Conservation (phyloP, 92 coral and sea anemone species). For the Plumapathes pennacea region DNA sequence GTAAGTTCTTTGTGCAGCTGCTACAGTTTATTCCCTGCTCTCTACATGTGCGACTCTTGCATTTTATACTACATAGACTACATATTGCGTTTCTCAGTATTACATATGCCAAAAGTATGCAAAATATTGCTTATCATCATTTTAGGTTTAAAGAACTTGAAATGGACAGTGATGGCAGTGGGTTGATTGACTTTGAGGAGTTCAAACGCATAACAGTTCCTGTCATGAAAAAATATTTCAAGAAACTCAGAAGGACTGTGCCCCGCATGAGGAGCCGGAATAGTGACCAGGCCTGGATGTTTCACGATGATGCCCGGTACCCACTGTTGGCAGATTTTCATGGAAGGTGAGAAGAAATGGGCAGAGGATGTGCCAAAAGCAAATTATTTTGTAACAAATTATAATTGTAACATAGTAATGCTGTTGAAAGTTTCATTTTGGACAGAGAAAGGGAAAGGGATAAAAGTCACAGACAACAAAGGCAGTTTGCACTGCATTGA, state of each 20-base stretch:
- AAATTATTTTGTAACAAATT: too few species aligned
- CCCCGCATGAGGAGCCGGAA: slow-evolving; percentile 89
- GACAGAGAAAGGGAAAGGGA: too few species aligned
- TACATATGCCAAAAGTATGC: too few species aligned
- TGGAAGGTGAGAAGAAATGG: slow-evolving; percentile 58
- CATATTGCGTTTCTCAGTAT: too few species aligned
- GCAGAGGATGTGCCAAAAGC: background rate
- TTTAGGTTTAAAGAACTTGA: slow-evolving; percentile 72
- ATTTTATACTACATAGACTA: too few species aligned
- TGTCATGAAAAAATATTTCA: slow-evolving; percentile 63
- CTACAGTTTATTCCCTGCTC: too few species aligned
- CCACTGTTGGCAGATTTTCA: slow-evolving; percentile 81
- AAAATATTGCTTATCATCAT: too few species aligned
- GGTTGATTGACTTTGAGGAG: slow-evolving; percentile 69
- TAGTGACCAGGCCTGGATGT: slow-evolving; percentile 89
- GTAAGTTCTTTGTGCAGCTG: slow-evolving; percentile 23
- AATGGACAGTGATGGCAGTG: slow-evolving; percentile 63
- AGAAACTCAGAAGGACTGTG: slow-evolving; percentile 52
- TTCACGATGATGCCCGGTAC: slow-evolving; percentile 77
- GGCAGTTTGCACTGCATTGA: too few species aligned
- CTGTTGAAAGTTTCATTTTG: too few species aligned
- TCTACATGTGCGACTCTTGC: too few species aligned
- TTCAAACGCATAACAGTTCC: slow-evolving; percentile 51
- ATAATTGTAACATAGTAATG: too few species aligned
- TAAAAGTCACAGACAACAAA: too few species aligned